Conservation (phyloP, 2,113 vertebrate genomes). For the Rhynchopsitta pachyrhyncha region DNA sequence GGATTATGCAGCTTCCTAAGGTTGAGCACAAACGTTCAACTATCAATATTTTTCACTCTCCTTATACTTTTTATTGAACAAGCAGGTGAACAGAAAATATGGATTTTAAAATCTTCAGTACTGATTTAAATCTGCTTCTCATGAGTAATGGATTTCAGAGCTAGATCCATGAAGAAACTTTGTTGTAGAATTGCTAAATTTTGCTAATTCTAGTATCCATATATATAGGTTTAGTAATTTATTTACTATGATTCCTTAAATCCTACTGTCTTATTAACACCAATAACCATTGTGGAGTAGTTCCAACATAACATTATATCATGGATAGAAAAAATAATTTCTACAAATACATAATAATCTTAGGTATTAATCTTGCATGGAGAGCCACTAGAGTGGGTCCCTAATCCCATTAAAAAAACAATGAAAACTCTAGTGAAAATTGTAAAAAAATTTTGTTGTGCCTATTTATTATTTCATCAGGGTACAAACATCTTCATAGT, state of each 20-base stretch:
- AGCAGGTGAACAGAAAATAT: background rate
- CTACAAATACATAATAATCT: background rate
- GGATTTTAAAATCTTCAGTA: background rate
- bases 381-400: background rate
- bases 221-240: background rate
- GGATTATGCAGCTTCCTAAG: background rate
- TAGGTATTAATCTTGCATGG: background rate
- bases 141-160: background rate
- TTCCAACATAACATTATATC: background rate
- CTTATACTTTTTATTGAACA: conserved; percentile 34
- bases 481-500: background rate
- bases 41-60: background rate
- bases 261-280: background rate
- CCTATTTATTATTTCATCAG: background rate
- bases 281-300: background rate
- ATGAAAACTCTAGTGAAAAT: background rate
- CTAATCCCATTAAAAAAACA: background rate
- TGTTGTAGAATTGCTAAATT: background rate
- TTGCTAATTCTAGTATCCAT: background rate
- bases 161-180: background rate
- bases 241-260: background rate
- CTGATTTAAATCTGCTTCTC: background rate
- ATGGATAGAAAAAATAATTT: background rate
- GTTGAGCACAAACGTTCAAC: background rate
- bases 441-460: background rate